Evolutionary conservation across 2,797 vertebrate genomes (phyloP).

Genomic region (Acrossocheilus wenchowensis): DNA sequence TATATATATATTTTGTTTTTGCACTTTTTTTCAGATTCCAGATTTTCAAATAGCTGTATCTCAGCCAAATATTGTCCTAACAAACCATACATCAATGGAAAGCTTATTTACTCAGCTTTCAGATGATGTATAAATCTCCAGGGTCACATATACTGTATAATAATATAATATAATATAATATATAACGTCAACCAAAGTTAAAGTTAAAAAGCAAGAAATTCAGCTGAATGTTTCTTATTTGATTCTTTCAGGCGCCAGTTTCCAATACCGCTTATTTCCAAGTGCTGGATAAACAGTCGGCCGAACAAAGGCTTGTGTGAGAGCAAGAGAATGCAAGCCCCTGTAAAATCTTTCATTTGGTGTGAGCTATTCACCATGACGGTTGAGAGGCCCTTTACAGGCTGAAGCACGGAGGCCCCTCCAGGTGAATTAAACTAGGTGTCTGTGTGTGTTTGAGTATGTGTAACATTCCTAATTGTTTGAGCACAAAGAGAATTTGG

Average conservation of each 20-base stretch:
- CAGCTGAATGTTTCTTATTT: not conserved
- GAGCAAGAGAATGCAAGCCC: conserved; percentile 21
- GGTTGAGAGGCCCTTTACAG: conserved; percentile 43
- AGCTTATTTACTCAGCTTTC: too few relatives aligned
- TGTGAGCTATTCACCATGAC: conserved; percentile 50
- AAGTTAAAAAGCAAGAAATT: not conserved
- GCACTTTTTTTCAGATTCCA: too few relatives aligned
- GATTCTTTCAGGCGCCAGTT: not conserved
- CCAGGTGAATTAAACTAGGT: conserved; percentile 44
- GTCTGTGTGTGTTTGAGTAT: conserved; percentile 33
- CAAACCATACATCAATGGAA: too few relatives aligned
- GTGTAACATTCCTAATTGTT: conserved; percentile 43
- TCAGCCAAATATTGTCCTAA: too few relatives aligned
- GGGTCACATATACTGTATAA: too few relatives aligned
- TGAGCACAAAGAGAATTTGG: conserved; percentile 43
- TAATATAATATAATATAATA: not conserved
- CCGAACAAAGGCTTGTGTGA: conserved; percentile 50
- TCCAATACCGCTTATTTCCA: conserved; percentile 44
- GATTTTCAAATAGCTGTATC: too few relatives aligned
- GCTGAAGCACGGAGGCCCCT: conserved; percentile 25
- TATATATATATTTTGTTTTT: too few relatives aligned
- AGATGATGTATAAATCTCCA: too few relatives aligned
- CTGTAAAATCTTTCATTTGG: conserved; percentile 49
- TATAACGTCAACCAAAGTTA: not conserved
- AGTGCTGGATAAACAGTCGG: conserved; percentile 31